Percentiles rank a stretch among this genome's conserved stretches.
These are phyloP conservation scores for Oncorhynchus tshawytscha DNA, from an alignment of 2,113 vertebrate species.

Conservation along the genomic window DNA sequence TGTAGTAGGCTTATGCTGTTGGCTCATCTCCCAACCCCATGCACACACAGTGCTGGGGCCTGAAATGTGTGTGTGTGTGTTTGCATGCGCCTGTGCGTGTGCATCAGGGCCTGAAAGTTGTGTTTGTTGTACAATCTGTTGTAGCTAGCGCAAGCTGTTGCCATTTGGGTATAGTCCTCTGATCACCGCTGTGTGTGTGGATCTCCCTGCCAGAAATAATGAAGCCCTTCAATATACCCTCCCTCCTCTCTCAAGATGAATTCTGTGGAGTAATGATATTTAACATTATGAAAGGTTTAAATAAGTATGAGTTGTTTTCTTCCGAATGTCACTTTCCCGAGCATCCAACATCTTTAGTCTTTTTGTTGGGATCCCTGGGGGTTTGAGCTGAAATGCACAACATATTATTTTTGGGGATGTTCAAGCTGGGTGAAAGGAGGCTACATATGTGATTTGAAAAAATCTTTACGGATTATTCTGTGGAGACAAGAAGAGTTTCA, in stretches of 20 bases:
- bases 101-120: conserved; percentile 62
- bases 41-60: conserved; percentile 1
- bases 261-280: conserved; percentile 71
- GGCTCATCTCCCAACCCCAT: conserved; percentile 56
- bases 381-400: conserved; percentile 32
- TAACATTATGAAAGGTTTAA: conserved; percentile 64
- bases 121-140: conserved; percentile 75
- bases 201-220: conserved; percentile 75
- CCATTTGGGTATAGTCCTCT: conserved; percentile 76
- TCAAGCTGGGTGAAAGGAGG: conserved; percentile 8
- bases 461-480: not conserved
- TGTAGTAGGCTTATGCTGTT: conserved; percentile 31
- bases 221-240: conserved; percentile 64
- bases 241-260: conserved; percentile 62
- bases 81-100: not conserved
- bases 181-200: conserved; percentile 64
- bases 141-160: conserved; percentile 47
- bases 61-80: not conserved
- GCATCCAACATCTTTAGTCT: conserved; percentile 58
- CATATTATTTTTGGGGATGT: conserved; percentile 21
- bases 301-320: conserved; percentile 48
- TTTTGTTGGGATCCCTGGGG: conserved; percentile 44
- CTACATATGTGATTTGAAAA: not conserved
- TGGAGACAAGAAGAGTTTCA: not conserved
- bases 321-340: conserved; percentile 53